Percentiles rank a stretch among this genome's conserved stretches.
These are phyloP conservation scores for Platichthys stellatus DNA, from an alignment of 2,113 vertebrate genomes.

Conservation along the genomic window DNA sequence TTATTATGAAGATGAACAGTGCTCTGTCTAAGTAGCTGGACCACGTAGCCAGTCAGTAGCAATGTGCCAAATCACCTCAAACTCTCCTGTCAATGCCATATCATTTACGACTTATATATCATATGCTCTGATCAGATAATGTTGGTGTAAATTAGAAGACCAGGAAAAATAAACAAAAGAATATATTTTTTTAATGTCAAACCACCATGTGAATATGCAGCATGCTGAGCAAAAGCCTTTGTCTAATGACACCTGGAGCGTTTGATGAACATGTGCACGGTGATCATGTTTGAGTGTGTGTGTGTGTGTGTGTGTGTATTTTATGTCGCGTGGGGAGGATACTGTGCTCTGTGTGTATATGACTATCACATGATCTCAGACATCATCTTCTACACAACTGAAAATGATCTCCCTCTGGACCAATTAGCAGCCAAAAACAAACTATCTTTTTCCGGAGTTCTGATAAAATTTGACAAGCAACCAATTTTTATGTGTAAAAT, in stretches of 20 bases:
- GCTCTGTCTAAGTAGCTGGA: too few relatives aligned
- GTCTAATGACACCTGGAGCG: neutral
- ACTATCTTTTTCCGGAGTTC: neutral
- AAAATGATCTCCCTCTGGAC: neutral
- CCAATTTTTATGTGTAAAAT: neutral
- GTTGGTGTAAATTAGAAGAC: too few relatives aligned
- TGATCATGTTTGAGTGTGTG: neutral
- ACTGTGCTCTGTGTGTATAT: neutral
- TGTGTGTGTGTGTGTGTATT: too few relatives aligned
- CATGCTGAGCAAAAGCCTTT: neutral
- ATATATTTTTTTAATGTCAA: neutral
- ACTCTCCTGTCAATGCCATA: too few relatives aligned
- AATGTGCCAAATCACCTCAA: too few relatives aligned
- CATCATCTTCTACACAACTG: neutral
- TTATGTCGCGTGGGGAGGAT: too few relatives aligned
- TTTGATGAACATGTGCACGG: neutral
- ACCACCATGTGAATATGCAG: constrained; percentile 3
- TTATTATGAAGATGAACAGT: neutral
- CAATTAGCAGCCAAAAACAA: neutral
- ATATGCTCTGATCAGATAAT: too few relatives aligned
- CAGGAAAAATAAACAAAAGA: too few relatives aligned
- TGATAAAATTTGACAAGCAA: neutral
- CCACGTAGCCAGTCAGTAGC: too few relatives aligned
- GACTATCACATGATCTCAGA: neutral
- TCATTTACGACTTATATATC: too few relatives aligned